These are phyloP conservation scores for Platypus cylindrus DNA, from an alignment of 2,888 invertebrate species.

Conservation along the genomic window DNA sequence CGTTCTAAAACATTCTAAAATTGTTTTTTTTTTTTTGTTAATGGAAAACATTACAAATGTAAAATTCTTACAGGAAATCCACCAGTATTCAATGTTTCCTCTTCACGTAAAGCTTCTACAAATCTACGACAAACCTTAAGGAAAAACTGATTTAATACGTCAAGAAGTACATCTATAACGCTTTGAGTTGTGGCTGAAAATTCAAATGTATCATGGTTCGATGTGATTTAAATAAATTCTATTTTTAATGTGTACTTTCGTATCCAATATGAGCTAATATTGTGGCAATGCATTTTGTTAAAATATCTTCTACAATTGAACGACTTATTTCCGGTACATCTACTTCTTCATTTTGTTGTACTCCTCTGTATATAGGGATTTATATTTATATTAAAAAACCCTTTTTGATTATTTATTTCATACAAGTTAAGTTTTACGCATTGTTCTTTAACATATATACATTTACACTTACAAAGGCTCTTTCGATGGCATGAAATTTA, in stretches of 20 bases:
- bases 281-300: constrained; percentile 38
- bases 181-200: constrained; percentile 35
- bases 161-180: constrained; percentile 37
- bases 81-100: constrained; percentile 30
- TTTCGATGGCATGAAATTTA: constrained; percentile 28
- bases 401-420: too few species aligned
- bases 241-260: constrained; percentile 30
- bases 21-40: constrained; percentile 4
- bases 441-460: too few species aligned
- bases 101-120: constrained; percentile 41
- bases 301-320: constrained; percentile 28
- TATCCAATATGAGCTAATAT: constrained; percentile 42
- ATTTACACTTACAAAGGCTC: constrained; percentile 21
- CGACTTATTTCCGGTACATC: constrained; percentile 29
- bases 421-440: too few species aligned
- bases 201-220: constrained; percentile 4
- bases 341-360: constrained; percentile 18
- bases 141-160: constrained; percentile 38
- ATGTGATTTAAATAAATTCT: not conserved
- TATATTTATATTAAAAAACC: too few species aligned
- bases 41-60: too few species aligned
- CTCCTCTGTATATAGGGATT: constrained; percentile 1
- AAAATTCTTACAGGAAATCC: constrained; percentile 40
- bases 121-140: constrained; percentile 37
- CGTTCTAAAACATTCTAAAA: constrained; percentile 47